These are phyloP conservation scores for Turritopsis rubra DNA, from an alignment of 30 jellyfish, hydroid and myxozoan genomes.

Conservation along the genomic window DNA sequence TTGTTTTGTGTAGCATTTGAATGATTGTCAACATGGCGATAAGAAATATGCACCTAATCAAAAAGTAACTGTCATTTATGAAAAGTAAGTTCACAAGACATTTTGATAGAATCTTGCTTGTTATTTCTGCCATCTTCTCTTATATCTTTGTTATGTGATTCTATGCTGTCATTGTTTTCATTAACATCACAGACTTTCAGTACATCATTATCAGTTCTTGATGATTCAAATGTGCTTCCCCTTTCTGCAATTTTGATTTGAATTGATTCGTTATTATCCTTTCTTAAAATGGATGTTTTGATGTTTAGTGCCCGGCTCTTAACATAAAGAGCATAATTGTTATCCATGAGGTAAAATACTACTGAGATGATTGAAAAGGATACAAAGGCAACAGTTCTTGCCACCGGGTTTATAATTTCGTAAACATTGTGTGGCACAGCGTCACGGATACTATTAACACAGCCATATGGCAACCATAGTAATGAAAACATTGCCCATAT, in stretches of 20 bases:
- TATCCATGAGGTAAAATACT: conserved; percentile 32
- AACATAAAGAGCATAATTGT: conserved; percentile 18
- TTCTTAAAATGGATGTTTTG: neutral
- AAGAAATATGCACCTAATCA: conserved; percentile 52
- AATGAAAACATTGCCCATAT: conserved; percentile 21
- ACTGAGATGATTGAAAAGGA: conserved; percentile 30
- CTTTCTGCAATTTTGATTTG: neutral
- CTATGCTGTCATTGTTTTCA: neutral
- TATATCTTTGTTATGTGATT: neutral
- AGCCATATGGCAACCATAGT: conserved; percentile 52
- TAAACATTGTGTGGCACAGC: neutral
- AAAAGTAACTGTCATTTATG: conserved; percentile 36
- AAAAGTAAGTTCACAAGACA: conserved; percentile 60
- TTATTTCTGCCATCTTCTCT: too few relatives aligned
- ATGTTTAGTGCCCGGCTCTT: neutral
- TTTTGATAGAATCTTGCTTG: neutral
- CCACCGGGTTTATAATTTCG: neutral
- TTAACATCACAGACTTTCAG: neutral
- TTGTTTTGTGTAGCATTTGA: conserved; percentile 46
- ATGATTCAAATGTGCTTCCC: neutral
- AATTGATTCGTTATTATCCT: neutral
- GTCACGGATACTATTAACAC: conserved; percentile 5
- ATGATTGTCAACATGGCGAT: conserved; percentile 44
- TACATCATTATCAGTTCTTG: neutral
- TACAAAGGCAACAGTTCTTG: conserved; percentile 24